Conservation (phyloP, 1,140 invertebrate species). For the Dendrolimus punctatus region DNA sequence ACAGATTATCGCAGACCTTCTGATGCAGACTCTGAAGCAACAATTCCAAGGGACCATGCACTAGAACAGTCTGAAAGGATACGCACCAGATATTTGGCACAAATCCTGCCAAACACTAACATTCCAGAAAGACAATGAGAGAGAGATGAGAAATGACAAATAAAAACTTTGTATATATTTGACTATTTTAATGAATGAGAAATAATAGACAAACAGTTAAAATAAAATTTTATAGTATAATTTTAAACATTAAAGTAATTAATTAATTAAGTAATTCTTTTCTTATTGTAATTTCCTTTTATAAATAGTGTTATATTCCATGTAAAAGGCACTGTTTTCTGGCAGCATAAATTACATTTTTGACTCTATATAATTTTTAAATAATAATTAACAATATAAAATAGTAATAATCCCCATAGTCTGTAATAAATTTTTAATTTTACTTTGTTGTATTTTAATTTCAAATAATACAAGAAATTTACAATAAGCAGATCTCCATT, state of each 20-base stretch:
- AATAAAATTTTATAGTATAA: not conserved
- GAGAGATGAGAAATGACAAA: slow-evolving; percentile 12
- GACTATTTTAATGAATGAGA: not conserved
- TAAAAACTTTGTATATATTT: slow-evolving; percentile 3
- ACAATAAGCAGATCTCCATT: no score
- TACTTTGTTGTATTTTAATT: no score
- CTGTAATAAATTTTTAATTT: no score
- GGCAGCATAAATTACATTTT: no score
- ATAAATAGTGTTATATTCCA: slow-evolving; percentile 1
- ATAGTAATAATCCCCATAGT: no score
- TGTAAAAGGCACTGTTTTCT: not conserved
- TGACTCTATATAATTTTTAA: no score
- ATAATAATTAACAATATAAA: no score
- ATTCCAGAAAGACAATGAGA: slow-evolving; percentile 50
- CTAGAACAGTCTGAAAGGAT: slow-evolving; percentile 52
- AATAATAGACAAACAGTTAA: slow-evolving; percentile 1
- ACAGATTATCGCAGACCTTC: slow-evolving; percentile 23
- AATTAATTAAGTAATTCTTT: not conserved
- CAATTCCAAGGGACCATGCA: slow-evolving; percentile 20
- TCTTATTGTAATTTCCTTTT: not conserved
- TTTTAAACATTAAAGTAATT: not conserved
- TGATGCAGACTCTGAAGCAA: slow-evolving; percentile 6
- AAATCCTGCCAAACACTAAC: slow-evolving; percentile 55
- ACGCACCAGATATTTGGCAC: slow-evolving; percentile 53
- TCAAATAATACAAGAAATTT: no score